Percentiles rank a stretch among this genome's conserved stretches.
phyloP scores from a whole-genome alignment of 2,797 vertebrate genomes.

The Eidolon dupreanum region DNA sequence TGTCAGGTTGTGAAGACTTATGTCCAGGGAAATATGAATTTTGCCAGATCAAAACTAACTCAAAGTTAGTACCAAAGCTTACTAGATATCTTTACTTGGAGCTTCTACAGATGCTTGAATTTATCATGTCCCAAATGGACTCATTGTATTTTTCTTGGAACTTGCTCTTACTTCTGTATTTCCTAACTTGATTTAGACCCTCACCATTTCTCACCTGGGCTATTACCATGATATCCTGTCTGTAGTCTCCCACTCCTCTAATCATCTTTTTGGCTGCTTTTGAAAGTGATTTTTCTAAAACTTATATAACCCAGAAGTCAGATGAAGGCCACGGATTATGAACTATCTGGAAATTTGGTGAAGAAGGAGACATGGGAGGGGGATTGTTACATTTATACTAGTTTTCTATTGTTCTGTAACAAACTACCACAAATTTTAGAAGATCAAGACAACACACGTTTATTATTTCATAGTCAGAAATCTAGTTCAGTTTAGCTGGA shows the following conservation, averaged over 20 bases:
- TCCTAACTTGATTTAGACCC: neutral
- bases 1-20: neutral
- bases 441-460: neutral
- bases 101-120: neutral
- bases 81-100: neutral
- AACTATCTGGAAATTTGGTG: neutral
- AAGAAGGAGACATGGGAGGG: neutral
- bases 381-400: neutral
- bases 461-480: neutral
- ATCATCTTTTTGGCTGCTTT: neutral
- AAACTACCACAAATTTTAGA: neutral
- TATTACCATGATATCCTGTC: neutral
- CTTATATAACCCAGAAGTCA: neutral
- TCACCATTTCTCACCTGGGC: neutral
- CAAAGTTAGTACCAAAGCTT: conserved; percentile 6
- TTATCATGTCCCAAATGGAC: neutral
- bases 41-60: neutral
- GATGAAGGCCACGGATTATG: neutral
- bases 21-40: neutral
- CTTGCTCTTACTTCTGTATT: neutral
- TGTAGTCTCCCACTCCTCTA: neutral
- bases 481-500: neutral
- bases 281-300: conserved; percentile 37
- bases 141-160: conserved; percentile 7
- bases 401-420: neutral